A percentile compares a stretch with the other conserved stretches of the same genome.
Conservation (phyloP, 2,888 invertebrate genomes). For the Mimas tiliae region DNA sequence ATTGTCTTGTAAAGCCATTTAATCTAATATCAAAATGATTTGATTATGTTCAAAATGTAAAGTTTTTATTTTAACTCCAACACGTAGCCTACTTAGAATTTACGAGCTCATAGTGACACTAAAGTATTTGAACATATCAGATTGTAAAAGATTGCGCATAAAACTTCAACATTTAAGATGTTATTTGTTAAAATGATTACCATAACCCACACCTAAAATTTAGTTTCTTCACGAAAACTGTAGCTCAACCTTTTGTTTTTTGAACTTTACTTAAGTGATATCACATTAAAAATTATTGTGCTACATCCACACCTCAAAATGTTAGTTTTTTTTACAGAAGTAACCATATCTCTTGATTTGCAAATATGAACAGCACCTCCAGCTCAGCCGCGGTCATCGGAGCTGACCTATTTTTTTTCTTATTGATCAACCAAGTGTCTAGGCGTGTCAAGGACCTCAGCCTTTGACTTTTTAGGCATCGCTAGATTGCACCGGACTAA, state of each 20-base stretch:
- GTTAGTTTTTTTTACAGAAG: background rate
- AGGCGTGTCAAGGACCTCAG: slow-evolving; percentile 21
- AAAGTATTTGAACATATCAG: background rate
- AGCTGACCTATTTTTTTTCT: slow-evolving; percentile 14
- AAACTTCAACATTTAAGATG: background rate
- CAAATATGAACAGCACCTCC: slow-evolving; percentile 5
- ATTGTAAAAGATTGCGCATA: background rate
- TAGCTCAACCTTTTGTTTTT: no score
- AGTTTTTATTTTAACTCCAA: no score
- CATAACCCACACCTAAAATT: background rate
- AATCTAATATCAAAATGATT: no score
- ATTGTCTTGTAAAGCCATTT: no score
- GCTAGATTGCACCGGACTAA: slow-evolving; percentile 9
- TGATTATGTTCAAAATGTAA: no score
- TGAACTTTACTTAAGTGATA: background rate
- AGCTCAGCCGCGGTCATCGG: background rate
- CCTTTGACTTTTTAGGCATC: slow-evolving; percentile 24
- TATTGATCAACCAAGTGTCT: slow-evolving; percentile 8
- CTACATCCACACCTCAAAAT: background rate
- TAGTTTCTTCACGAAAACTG: background rate
- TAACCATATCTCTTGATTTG: background rate
- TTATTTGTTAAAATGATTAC: background rate
- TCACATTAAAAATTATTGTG: background rate
- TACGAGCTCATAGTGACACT: background rate
- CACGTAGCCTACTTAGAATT: background rate